These are phyloP conservation scores for Brachyalestes nurse DNA, from an alignment of 2,797 vertebrate species.

Conservation along the genomic window DNA sequence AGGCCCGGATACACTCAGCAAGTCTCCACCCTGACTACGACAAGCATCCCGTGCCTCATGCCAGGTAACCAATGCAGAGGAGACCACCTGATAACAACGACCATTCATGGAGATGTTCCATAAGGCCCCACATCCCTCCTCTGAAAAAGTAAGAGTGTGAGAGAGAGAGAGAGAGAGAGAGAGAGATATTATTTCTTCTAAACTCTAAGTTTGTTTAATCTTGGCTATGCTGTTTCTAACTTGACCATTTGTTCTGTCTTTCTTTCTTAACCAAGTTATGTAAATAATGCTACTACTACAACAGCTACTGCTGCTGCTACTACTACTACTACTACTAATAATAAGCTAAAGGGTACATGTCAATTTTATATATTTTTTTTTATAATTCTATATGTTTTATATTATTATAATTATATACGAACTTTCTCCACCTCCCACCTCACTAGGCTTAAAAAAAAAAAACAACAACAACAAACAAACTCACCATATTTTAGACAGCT, in stretches of 20 bases:
- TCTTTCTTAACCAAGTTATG: no score
- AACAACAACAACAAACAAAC: slow-evolving; percentile 45
- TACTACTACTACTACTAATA: no score
- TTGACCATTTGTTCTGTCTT: no score
- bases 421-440: no score
- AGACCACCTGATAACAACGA: slow-evolving; percentile 90
- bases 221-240: no score
- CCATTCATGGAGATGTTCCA: slow-evolving; percentile 77
- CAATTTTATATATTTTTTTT: no score
- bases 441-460: neutral
- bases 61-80: slow-evolving; percentile 84
- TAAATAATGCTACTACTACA: no score
- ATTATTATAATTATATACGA: no score
- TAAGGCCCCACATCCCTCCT: slow-evolving; percentile 82
- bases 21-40: slow-evolving; percentile 89
- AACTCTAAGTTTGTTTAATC: no score
- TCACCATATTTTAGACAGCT: slow-evolving; percentile 87
- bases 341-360: no score
- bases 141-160: slow-evolving; percentile 66
- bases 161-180: neutral
- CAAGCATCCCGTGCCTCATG: slow-evolving; percentile 90
- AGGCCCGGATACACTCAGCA: slow-evolving; percentile 82
- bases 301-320: no score
- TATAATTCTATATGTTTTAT: no score
- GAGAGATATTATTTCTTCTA: neutral